These are phyloP conservation scores for Peromyscus maniculatus DNA, from an alignment of 2,113 vertebrate species.

Conservation along the genomic window DNA sequence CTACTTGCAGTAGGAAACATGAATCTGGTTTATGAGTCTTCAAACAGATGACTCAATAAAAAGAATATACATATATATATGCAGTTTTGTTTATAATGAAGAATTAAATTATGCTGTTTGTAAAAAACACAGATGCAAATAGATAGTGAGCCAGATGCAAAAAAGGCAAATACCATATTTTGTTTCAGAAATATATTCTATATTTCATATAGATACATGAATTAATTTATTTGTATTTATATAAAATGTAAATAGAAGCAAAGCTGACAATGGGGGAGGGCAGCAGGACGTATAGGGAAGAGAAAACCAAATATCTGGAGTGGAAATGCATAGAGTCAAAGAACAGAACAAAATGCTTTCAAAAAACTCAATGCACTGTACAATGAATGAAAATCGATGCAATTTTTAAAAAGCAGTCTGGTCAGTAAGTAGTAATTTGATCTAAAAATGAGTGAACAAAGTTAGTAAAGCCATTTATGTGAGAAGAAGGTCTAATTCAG, in stretches of 20 bases:
- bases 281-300: neutral
- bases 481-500: neutral
- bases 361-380: neutral
- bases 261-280: neutral
- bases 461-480: neutral
- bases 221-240: neutral
- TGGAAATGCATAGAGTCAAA: neutral
- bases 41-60: neutral
- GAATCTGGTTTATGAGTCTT: no score
- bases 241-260: neutral
- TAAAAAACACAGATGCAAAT: neutral
- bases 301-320: neutral
- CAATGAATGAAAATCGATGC: neutral
- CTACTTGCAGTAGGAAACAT: neutral
- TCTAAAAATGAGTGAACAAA: neutral
- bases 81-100: no score
- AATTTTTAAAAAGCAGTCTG: neutral
- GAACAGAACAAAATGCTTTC: neutral
- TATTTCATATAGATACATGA: neutral
- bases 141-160: neutral
- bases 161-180: neutral
- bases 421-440: neutral
- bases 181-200: neutral
- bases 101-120: no score
- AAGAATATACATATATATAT: neutral